These are phyloP conservation scores for Zonitis immaculata DNA, from an alignment of 2,888 invertebrate genomes.

Conservation along the genomic window DNA sequence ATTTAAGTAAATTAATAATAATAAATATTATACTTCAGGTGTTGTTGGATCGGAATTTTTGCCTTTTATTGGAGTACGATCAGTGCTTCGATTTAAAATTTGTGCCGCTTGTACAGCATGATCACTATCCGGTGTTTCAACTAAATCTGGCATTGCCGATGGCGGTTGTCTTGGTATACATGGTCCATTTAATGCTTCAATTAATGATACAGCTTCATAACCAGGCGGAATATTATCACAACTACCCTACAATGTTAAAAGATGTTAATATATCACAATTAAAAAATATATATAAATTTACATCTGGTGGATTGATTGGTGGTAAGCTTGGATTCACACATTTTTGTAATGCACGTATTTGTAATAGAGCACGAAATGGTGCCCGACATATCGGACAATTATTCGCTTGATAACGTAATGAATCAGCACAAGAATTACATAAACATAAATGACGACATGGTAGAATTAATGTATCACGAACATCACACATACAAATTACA, in stretches of 20 bases:
- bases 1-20: not conserved
- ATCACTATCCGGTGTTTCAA: slow-evolving; percentile 61
- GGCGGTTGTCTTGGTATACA: slow-evolving; percentile 55
- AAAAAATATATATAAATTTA: slow-evolving; percentile 44
- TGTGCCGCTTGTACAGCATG: slow-evolving; percentile 64
- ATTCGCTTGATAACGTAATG: slow-evolving; percentile 93
- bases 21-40: slow-evolving; percentile 50
- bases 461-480: slow-evolving; percentile 92
- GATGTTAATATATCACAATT: no score
- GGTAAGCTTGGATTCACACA: slow-evolving; percentile 53
- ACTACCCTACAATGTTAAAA: slow-evolving; percentile 58
- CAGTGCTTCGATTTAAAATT: slow-evolving; percentile 57
- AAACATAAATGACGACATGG: slow-evolving; percentile 96
- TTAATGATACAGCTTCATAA: slow-evolving; percentile 88
- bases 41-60: slow-evolving; percentile 46
- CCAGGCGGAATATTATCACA: slow-evolving; percentile 86
- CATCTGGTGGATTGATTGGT: slow-evolving; percentile 60
- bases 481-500: slow-evolving; percentile 99
- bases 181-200: slow-evolving; percentile 95
- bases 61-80: slow-evolving; percentile 50
- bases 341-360: slow-evolving; percentile 89
- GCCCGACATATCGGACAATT: slow-evolving; percentile 99
- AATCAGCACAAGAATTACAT: slow-evolving; percentile 96
- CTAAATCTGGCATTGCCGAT: slow-evolving; percentile 48
- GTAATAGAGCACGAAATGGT: slow-evolving; percentile 95